A percentile compares a stretch with the other conserved stretches of the same genome.
Conservation (phyloP, 2,888 invertebrate species). For the Amphiduros pacificus region DNA sequence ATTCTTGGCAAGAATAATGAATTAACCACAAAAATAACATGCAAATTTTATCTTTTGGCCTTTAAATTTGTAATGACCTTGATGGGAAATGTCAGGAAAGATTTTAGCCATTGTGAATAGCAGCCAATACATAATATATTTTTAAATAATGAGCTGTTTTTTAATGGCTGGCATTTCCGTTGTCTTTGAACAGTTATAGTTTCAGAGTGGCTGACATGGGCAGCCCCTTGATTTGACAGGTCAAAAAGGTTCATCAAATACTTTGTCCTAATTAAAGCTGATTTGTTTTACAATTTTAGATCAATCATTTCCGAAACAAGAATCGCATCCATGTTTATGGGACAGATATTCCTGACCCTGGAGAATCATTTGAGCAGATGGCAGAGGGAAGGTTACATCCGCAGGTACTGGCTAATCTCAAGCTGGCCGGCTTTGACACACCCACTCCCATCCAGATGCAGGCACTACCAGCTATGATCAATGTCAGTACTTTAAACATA, state of each 20-base stretch:
- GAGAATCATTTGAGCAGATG: slow-evolving; percentile 70
- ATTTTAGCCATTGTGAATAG: too few relatives aligned
- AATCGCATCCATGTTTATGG: slow-evolving; percentile 80
- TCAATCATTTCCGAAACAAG: slow-evolving; percentile 73
- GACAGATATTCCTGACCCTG: slow-evolving; percentile 76
- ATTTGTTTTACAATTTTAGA: slow-evolving; percentile 59
- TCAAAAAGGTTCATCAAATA: too few relatives aligned
- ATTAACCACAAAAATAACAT: too few relatives aligned
- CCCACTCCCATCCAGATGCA: slow-evolving; percentile 70
- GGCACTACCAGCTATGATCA: slow-evolving; percentile 83
- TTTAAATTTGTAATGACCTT: too few relatives aligned
- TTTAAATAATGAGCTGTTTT: background rate
- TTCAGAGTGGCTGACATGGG: too few relatives aligned
- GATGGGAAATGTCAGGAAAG: too few relatives aligned
- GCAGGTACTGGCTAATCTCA: slow-evolving; percentile 72
- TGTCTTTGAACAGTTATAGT: background rate
- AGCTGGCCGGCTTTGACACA: slow-evolving; percentile 46
- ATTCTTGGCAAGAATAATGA: too few relatives aligned
- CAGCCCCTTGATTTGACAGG: too few relatives aligned
- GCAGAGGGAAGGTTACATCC: slow-evolving; percentile 63
- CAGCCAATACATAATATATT: background rate
- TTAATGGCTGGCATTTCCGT: background rate
- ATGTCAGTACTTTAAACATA: too few relatives aligned
- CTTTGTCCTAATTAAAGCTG: too few relatives aligned
- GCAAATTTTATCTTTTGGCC: too few relatives aligned